Percentiles rank a stretch among this genome's conserved stretches.
Conservation (phyloP, 2,888 invertebrate genomes). For the Punctoribates punctum region DNA sequence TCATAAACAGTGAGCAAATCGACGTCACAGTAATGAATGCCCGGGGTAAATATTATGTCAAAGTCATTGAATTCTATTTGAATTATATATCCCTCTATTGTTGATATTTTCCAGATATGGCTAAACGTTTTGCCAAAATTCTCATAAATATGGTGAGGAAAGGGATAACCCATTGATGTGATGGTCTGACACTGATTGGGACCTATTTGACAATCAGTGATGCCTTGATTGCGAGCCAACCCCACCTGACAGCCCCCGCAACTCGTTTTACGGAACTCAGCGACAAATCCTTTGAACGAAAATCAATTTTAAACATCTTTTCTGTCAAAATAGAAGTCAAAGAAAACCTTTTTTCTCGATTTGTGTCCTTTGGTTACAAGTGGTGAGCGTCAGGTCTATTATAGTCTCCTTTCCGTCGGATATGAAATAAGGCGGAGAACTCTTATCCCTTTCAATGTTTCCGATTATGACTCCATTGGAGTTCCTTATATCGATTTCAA, state of each 20-base stretch:
- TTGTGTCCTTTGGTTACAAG: slow-evolving; percentile 48
- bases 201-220: slow-evolving; percentile 46
- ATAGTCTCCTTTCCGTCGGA: slow-evolving; percentile 48
- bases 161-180: slow-evolving; percentile 50
- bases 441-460: slow-evolving; percentile 47
- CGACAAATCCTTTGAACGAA: slow-evolving; percentile 48
- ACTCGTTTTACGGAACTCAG: slow-evolving; percentile 48
- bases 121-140: slow-evolving; percentile 46
- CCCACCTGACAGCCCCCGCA: slow-evolving; percentile 49
- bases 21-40: slow-evolving; percentile 48
- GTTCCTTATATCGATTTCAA: slow-evolving; percentile 44
- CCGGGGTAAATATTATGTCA: slow-evolving; percentile 48
- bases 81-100: slow-evolving; percentile 45
- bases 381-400: slow-evolving; percentile 48
- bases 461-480: slow-evolving; percentile 39
- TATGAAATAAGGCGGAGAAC: slow-evolving; percentile 49
- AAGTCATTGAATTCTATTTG: slow-evolving; percentile 50
- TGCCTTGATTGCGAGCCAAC: slow-evolving; percentile 45
- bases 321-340: too few species aligned
- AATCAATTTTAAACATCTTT: not conserved
- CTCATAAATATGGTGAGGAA: slow-evolving; percentile 48
- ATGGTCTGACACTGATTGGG: slow-evolving; percentile 48
- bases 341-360: slow-evolving; percentile 36
- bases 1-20: slow-evolving; percentile 48
- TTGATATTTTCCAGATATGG: slow-evolving; percentile 49